These are phyloP conservation scores for Lanius ludovicianus DNA, from an alignment of 2,113 vertebrate species.

Conservation along the genomic window DNA sequence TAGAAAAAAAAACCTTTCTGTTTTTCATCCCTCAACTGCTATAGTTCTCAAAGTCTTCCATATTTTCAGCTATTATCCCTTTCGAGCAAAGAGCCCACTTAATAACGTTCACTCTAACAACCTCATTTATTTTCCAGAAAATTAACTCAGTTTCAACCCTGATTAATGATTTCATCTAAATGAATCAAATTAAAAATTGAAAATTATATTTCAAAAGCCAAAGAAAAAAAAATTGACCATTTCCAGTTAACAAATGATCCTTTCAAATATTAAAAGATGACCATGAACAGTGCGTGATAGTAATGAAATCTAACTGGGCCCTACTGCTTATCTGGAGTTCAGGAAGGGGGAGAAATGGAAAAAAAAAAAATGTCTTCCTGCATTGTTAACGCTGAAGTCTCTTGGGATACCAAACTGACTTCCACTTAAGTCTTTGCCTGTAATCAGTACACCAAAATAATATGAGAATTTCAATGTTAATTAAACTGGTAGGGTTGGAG, in stretches of 20 bases:
- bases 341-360: slow-evolving; percentile 40
- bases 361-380: background rate
- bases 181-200: slow-evolving; percentile 99
- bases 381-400: slow-evolving; percentile 73
- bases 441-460: slow-evolving; percentile 76
- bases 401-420: slow-evolving; percentile 67
- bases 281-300: slow-evolving; percentile 77
- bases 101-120: slow-evolving; percentile 96
- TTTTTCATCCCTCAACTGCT: slow-evolving; percentile 71
- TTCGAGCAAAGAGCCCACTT: slow-evolving; percentile 85
- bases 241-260: slow-evolving; percentile 99
- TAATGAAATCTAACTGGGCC: slow-evolving; percentile 83
- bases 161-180: slow-evolving; percentile 99
- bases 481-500: slow-evolving; percentile 62
- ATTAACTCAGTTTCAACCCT: slow-evolving; percentile 99
- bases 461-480: slow-evolving; percentile 68
- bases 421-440: slow-evolving; percentile 65
- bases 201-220: slow-evolving; percentile 99
- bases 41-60: slow-evolving; percentile 67
- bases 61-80: slow-evolving; percentile 81
- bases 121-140: slow-evolving; percentile 99
- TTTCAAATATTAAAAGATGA: slow-evolving; percentile 98
- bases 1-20: slow-evolving; percentile 56
- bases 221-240: slow-evolving; percentile 87
- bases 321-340: slow-evolving; percentile 76